phyloP scores from a whole-genome alignment of 2,888 invertebrate genomes.

The Steromphala cineraria region DNA sequence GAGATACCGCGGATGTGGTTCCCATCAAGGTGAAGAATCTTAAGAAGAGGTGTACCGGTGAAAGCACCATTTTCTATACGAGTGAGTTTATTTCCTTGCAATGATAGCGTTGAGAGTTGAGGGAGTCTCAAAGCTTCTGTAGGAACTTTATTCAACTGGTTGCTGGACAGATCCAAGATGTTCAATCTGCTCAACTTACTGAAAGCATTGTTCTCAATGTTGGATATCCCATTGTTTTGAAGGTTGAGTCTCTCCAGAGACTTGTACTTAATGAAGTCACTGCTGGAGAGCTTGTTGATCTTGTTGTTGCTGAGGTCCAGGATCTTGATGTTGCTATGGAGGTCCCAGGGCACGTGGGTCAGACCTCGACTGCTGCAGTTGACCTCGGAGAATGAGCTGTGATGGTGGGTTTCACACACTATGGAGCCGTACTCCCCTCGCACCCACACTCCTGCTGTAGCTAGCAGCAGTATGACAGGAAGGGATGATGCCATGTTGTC shows the following conservation, averaged over 20 bases:
- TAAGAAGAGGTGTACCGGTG: conserved; percentile 43
- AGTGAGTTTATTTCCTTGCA: conserved; percentile 61
- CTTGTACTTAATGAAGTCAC: conserved; percentile 62
- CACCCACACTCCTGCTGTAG: neutral
- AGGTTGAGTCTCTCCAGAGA: conserved; percentile 55
- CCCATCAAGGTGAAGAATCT: conserved; percentile 56
- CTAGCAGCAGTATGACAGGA: neutral
- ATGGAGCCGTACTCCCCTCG: neutral
- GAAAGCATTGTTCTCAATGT: conserved; percentile 50
- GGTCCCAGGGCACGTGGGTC: conserved; percentile 53
- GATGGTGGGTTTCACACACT: conserved; percentile 25
- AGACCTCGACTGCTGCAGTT: conserved; percentile 56
- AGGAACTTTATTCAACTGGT: conserved; percentile 50
- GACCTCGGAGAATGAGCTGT: conserved; percentile 39
- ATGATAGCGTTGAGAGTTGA: conserved; percentile 44
- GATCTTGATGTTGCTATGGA: conserved; percentile 55
- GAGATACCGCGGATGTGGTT: conserved; percentile 59
- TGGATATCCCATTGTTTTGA: conserved; percentile 57
- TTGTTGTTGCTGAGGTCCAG: conserved; percentile 62
- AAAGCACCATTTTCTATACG: conserved; percentile 53
- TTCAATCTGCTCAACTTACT: conserved; percentile 46
- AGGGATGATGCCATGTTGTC: neutral
- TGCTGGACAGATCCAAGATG: conserved; percentile 56
- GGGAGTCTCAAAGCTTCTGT: conserved; percentile 47
- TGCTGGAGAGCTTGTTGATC: conserved; percentile 43